Base-by-base conservation (phyloP, 2,797 vertebrate species). In the Pelobates cultripes region DNA sequence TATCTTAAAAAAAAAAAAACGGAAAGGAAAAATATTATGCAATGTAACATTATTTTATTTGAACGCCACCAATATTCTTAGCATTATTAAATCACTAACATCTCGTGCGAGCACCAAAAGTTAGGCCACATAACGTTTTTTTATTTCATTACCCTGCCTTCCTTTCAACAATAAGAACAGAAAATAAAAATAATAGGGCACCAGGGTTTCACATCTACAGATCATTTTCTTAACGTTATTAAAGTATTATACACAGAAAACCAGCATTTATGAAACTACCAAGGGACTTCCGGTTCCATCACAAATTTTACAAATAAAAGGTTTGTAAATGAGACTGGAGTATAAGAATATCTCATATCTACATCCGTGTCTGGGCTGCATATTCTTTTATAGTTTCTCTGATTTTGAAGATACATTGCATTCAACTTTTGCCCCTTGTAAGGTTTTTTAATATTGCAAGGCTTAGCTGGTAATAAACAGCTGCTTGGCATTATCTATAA, bases 141-240 rank as follows among this genome's bases (percentile, higher is more conserved):
- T 81, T 75, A 61, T 80, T 69, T 42, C 74, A 75, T 74, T 68
- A 75, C 69, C 63, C 67, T 28, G 28, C 66, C 70, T 81, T 75
- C 14, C 40, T 63, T 81, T 28, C 64, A 61, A n/a, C 53, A 69
- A 41, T 75, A 70, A 69, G 9, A 70, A 44, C 42, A n/a, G 53
- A 70, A 75, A 75, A 75, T 61, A 75, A 73, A 57, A 81, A 75
- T 75, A 81, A 81, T 81, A 28, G 68, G 53, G 63, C 78, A 74
- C 73, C 40, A 70, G 73, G 53, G 73, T 66, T 75, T 75, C 72
- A 70, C 64, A 81, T 80, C 79, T 61, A 75, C 66, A 70, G 66
- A 75, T 68, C 79, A 60, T 69, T 57, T 10, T 44, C 64, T 14
- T 47, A 81, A 81, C 40, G 73, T 81, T 81, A 81, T 81, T 76